Percentiles rank a stretch among this genome's conserved stretches.
These are phyloP conservation scores for Meloidogyne exigua DNA, from an alignment of 1,140 invertebrate genomes.

Conservation along the genomic window DNA sequence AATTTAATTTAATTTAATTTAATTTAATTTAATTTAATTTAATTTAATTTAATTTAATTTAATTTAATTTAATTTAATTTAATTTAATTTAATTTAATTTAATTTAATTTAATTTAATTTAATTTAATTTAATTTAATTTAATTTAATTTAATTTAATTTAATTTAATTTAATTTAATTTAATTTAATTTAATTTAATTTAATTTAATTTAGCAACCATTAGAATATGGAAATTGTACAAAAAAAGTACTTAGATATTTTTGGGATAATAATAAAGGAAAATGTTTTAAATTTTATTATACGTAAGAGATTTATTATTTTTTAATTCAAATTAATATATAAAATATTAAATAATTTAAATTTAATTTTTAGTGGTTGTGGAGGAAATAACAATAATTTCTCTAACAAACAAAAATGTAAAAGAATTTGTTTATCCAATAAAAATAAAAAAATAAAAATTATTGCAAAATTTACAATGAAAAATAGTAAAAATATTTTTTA, in stretches of 20 bases:
- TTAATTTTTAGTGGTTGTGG: constrained; percentile 36
- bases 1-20: not conserved
- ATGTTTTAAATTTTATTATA: constrained; percentile 40
- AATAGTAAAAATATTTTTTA: constrained; percentile 23
- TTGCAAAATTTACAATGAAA: constrained; percentile 23
- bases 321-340: too few relatives aligned
- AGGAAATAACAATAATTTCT: constrained; percentile 39
- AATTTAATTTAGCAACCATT: constrained; percentile 18
- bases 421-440: constrained; percentile 27
- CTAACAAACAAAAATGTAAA: constrained; percentile 29
- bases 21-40: constrained; percentile 16
- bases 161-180: constrained; percentile 1
- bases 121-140: not conserved
- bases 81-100: constrained; percentile 16
- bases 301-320: constrained; percentile 14
- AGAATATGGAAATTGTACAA: constrained; percentile 29
- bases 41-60: constrained; percentile 8
- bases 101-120: constrained; percentile 8
- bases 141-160: constrained; percentile 16
- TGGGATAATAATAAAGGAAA: constrained; percentile 29
- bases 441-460: constrained; percentile 18
- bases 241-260: constrained; percentile 39
- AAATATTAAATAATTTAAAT: too few relatives aligned
- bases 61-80: not conserved
- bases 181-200: not conserved